Evolutionary conservation across 2,113 vertebrate species (phyloP), one percentile per base, ranked within the genome.

Genomic region (Petromus typicus): DNA sequence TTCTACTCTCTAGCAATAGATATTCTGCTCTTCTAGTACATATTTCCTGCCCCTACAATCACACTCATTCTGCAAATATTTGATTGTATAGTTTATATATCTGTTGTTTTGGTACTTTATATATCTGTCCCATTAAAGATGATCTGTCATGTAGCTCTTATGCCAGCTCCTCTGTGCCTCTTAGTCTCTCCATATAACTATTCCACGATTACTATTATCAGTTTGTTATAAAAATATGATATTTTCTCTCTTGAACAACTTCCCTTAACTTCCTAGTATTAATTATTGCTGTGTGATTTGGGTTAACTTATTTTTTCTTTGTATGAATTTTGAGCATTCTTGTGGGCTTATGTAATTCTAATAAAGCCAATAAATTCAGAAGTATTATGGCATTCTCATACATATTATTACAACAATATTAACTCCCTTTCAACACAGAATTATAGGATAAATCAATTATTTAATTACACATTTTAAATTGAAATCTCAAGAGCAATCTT

Each of bases 151-250:
- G 2, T 63, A 56, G 57, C n/a, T 69, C 56, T 75, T 37, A 56
- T 30, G 25, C 54, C 51, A 63, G 43, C 20, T 63, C 32, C 37
- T 87, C 57, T 76, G 3, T 54, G 66, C 81, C 48, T 66, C 40
- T 87, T 78, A 83, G 48, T 59, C 86, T 76, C 13, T 92, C 79
- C 56, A 7, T 82, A 57, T 64, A 37, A 34, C 76, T 87, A 76
- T 5, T 51, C 23, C 11, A 23, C 75, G 64, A 64, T 71, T 75
- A 73, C 40, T 48, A 57, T 94, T 56, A 63, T 89, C 48, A 78
- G 67, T 96, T 97, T 85, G 54, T 76, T 95, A 91, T 86, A 91
- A 86, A 91, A 91, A n/a, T 32, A 48, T 69, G 85, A n/a, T 40
- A 59, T 90, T 85, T 78, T 57, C 40, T 76, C 94, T 94, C 75